Evolutionary conservation across 2,888 invertebrate species (phyloP).

Genomic region (Mesorhabditis sp.): DNA sequence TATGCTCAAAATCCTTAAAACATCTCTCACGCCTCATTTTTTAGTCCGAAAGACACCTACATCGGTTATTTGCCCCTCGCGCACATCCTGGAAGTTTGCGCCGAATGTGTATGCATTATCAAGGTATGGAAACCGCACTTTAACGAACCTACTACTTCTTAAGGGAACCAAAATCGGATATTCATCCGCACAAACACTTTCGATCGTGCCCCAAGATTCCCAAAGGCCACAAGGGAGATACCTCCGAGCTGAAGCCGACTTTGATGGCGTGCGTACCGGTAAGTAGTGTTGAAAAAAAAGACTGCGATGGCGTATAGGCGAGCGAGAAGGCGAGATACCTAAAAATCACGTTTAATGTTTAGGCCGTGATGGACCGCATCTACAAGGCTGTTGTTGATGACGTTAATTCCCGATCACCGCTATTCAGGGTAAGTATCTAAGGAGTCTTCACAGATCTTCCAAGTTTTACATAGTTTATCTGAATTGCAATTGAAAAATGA

Average conservation of each 20-base stretch:
- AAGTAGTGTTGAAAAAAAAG: constrained; percentile 12
- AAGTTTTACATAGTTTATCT: too few relatives aligned
- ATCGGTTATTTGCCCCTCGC: constrained; percentile 94
- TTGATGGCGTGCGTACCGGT: constrained; percentile 94
- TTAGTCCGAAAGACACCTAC: constrained; percentile 70
- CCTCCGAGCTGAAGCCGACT: constrained; percentile 82
- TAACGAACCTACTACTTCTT: not conserved
- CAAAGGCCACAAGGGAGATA: constrained; percentile 89
- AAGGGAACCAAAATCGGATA: constrained; percentile 81
- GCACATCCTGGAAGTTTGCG: constrained; percentile 90
- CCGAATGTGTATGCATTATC: constrained; percentile 64
- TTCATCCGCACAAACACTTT: constrained; percentile 81
- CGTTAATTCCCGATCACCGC: constrained; percentile 71
- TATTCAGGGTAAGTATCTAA: constrained; percentile 62
- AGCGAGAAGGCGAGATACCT: not conserved
- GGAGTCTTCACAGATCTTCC: too few relatives aligned
- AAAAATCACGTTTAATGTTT: constrained; percentile 29
- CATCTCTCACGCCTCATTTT: constrained; percentile 8
- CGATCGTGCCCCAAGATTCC: constrained; percentile 79
- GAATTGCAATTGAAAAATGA: not conserved
- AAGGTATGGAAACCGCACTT: constrained; percentile 16
- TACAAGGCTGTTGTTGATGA: constrained; percentile 77
- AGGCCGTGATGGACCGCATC: constrained; percentile 93
- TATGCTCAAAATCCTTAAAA: not conserved
- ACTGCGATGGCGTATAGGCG: not conserved